A percentile compares a stretch with the other conserved stretches of the same genome.
phyloP scores from a whole-genome alignment of 2,797 vertebrate genomes.

The Macrochelys suwanniensis region DNA sequence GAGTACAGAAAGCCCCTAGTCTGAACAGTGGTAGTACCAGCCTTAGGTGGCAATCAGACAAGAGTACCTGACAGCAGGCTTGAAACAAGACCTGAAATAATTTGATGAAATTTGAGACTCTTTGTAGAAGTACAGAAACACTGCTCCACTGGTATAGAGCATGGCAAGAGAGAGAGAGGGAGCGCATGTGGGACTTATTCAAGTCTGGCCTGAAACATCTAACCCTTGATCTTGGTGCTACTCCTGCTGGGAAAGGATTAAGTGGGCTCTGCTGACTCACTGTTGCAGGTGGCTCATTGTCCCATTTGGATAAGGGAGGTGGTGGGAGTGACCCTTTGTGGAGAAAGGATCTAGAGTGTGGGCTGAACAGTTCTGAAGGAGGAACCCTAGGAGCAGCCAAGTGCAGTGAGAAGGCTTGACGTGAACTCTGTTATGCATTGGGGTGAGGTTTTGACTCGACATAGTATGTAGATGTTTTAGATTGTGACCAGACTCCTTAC shows the following conservation, averaged over 20 bases:
- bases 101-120: neutral
- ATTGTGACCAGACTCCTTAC: neutral
- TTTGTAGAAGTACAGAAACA: neutral
- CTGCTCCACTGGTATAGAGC: neutral
- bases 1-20: neutral
- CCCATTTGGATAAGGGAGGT: neutral
- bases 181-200: neutral
- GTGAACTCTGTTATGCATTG: neutral
- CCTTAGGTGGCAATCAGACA: neutral
- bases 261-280: neutral
- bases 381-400: neutral
- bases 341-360: neutral
- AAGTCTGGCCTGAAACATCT: neutral
- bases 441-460: neutral
- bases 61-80: neutral
- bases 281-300: neutral
- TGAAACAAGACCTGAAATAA: neutral
- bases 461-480: neutral
- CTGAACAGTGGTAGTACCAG: neutral
- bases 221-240: neutral
- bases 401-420: neutral
- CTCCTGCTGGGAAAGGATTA: neutral
- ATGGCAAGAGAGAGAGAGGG: neutral
- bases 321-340: neutral
- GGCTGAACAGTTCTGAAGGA: neutral